These are phyloP conservation scores for Paratrypauchen microcephalus DNA, from an alignment of 2,797 vertebrate genomes.

Conservation along the genomic window DNA sequence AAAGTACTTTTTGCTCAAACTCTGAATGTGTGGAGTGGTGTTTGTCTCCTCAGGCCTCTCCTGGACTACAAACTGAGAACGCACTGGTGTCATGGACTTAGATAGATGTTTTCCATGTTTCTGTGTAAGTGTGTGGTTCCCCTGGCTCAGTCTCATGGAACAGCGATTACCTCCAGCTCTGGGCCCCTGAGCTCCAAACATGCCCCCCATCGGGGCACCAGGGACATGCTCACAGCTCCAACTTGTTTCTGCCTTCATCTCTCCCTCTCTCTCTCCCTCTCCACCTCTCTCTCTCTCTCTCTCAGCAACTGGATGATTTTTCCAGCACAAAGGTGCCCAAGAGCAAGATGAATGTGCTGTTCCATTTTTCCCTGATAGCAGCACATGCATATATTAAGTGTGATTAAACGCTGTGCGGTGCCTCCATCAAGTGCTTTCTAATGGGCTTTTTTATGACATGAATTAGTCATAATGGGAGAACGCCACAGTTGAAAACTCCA, in stretches of 20 bases:
- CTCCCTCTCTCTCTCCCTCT: conserved; percentile 11
- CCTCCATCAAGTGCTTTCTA: conserved; percentile 82
- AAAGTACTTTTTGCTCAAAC: conserved; percentile 31
- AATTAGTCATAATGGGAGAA: conserved; percentile 80
- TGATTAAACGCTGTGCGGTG: conserved; percentile 78
- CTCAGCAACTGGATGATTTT: conserved; percentile 61
- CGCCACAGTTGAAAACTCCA: conserved; percentile 68
- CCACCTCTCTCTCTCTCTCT: conserved; percentile 24
- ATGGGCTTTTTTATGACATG: conserved; percentile 81
- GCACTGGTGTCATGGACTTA: conserved; percentile 28
- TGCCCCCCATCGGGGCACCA: conserved; percentile 48
- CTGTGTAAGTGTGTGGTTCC: conserved; percentile 24
- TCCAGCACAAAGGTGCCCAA: conserved; percentile 66
- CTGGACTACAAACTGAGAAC: conserved; percentile 41
- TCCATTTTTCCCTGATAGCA: conserved; percentile 59
- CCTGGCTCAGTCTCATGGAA: conserved; percentile 55
- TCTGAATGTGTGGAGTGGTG: neutral
- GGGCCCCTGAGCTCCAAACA: conserved; percentile 54
- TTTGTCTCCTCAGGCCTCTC: conserved; percentile 39
- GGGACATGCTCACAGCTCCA: conserved; percentile 41
- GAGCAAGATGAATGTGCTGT: conserved; percentile 72
- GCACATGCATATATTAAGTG: conserved; percentile 80
- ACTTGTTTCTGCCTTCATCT: conserved; percentile 38
- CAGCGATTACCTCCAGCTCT: conserved; percentile 61
- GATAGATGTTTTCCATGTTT: conserved; percentile 31